Evolutionary conservation across 2,888 invertebrate species (phyloP).

Genomic region (Dynastes tityus): DNA sequence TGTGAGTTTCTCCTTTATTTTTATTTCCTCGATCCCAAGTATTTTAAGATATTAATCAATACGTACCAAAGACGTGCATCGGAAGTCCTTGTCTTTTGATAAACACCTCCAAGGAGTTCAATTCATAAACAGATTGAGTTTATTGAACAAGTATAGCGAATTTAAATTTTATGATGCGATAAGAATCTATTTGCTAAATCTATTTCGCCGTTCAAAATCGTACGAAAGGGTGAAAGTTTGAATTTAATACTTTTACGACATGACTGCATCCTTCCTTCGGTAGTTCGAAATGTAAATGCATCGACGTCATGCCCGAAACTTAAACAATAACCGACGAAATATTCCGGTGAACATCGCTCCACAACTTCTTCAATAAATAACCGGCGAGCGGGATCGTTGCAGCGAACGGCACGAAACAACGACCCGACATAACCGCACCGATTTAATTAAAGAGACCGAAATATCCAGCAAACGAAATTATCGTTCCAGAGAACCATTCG

Average conservation of each 20-base stretch:
- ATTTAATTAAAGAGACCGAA: conserved; percentile 15
- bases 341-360: not conserved
- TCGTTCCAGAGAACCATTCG: not conserved
- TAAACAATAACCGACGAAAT: not conserved
- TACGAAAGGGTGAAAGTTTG: not conserved
- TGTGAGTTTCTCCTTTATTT: too few species aligned
- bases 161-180: too few species aligned
- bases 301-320: not conserved
- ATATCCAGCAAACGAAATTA: not conserved
- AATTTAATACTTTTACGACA: not conserved
- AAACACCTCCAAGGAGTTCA: too few species aligned
- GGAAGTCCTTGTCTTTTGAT: too few species aligned
- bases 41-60: too few species aligned
- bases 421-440: not conserved
- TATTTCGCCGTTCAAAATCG: too few species aligned
- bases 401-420: too few species aligned
- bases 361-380: conserved; percentile 14
- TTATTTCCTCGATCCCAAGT: too few species aligned
- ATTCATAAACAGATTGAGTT: too few species aligned
- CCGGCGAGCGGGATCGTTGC: not conserved
- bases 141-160: too few species aligned
- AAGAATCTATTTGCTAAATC: too few species aligned
- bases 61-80: too few species aligned
- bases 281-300: conserved; percentile 11
- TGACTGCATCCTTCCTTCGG: not conserved